phyloP scores from a whole-genome alignment of 2,113 vertebrate species.

The human (Homo sapiens) region GRCh38 chr6:49968501-49969000 shows the following conservation, averaged over 20 bases:
- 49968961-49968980: background rate
- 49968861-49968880: conserved; percentile 48
- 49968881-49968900: background rate
- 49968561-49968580: background rate
- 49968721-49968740: conserved; percentile 37
- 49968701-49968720: fast-evolving
- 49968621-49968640: conserved; percentile 37
- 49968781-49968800: conserved; percentile 40
- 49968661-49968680: background rate
- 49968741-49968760: conserved; percentile 41
- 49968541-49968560: background rate
- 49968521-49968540: background rate
- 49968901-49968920: background rate
- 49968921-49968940: background rate
- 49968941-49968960: background rate
- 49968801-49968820: conserved; percentile 53
- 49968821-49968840: conserved; percentile 19
- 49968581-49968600: background rate
- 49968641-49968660: background rate
- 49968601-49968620: background rate
- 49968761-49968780: conserved; percentile 44
- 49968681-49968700: fast-evolving
- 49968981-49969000: background rate
- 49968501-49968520: background rate
- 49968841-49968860: background rate